phyloP scores from a whole-genome alignment of 2,797 vertebrate species.

The Champsocephalus esox region DNA sequence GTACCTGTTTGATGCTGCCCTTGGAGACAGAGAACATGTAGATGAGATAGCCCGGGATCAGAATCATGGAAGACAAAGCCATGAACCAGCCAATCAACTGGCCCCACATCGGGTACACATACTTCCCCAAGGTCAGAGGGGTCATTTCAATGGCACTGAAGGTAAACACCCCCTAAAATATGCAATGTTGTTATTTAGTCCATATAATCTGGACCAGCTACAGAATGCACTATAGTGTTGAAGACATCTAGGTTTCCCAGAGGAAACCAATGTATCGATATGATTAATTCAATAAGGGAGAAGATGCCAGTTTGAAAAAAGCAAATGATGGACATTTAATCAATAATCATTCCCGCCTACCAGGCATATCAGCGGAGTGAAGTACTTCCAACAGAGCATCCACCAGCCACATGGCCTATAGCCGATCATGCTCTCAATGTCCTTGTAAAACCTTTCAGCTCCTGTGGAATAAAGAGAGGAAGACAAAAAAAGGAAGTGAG shows the following conservation, averaged over 20 bases:
- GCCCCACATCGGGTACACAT: slow-evolving; percentile 90
- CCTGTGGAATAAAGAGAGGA: slow-evolving; percentile 75
- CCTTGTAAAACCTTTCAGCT: slow-evolving; percentile 90
- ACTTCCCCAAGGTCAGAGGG: slow-evolving; percentile 90
- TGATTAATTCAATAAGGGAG: slow-evolving; percentile 34
- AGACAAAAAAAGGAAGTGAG: slow-evolving; percentile 16
- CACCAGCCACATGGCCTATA: slow-evolving; percentile 92
- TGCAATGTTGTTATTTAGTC: background rate
- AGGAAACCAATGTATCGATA: slow-evolving; percentile 3
- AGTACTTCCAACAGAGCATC: slow-evolving; percentile 93
- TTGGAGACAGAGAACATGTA: slow-evolving; percentile 86
- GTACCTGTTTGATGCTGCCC: slow-evolving; percentile 86
- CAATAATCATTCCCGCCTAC: slow-evolving; percentile 70
- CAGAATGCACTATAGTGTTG: background rate
- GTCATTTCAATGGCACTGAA: slow-evolving; percentile 95
- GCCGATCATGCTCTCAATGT: slow-evolving; percentile 95
- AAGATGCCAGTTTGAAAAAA: background rate
- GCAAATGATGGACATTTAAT: background rate
- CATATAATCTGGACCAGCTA: too few species aligned
- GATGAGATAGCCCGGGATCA: slow-evolving; percentile 90
- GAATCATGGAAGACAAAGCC: slow-evolving; percentile 92
- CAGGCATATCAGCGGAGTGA: slow-evolving; percentile 92
- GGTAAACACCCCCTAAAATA: slow-evolving; percentile 89
- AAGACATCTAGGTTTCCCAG: slow-evolving; percentile 41
- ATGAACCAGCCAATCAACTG: slow-evolving; percentile 92